Conservation (phyloP, 1,140 invertebrate species). For the Penaeus vannamei region DNA sequence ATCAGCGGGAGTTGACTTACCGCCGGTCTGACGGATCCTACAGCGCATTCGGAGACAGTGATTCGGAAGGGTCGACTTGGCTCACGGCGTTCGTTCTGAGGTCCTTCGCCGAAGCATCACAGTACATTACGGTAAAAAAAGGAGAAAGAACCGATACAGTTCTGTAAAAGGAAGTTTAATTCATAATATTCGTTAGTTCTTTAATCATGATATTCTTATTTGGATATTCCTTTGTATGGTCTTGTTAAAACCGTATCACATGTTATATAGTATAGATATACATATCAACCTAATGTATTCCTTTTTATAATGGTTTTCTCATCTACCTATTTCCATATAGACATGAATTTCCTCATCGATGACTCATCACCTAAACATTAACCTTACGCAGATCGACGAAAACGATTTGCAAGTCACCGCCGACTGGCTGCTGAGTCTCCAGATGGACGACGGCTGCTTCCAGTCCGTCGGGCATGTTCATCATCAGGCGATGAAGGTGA, state of each 20-base stretch:
- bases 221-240: no score
- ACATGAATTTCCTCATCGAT: slow-evolving; percentile 71
- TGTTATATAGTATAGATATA: no score
- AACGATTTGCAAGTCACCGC: neutral
- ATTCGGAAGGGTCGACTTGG: slow-evolving; percentile 83
- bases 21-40: slow-evolving; percentile 84
- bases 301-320: no score
- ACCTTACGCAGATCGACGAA: neutral
- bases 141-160: no score
- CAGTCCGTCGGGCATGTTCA: slow-evolving; percentile 73
- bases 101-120: slow-evolving; percentile 79
- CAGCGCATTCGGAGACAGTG: slow-evolving; percentile 80
- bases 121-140: slow-evolving; percentile 79
- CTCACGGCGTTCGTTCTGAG: slow-evolving; percentile 86
- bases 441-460: slow-evolving; percentile 72
- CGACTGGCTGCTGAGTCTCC: slow-evolving; percentile 69
- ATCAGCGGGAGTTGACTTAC: slow-evolving; percentile 84
- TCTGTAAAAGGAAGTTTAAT: no score
- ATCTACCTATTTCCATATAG: slow-evolving; percentile 71
- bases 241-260: no score
- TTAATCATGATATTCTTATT: no score
- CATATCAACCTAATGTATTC: no score
- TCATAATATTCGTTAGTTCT: no score
- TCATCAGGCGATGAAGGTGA: slow-evolving; percentile 65
- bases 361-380: neutral